Evolutionary conservation across 2,113 vertebrate genomes (phyloP), one percentile per base, ranked within the genome.

Genomic region (Saimiri boliviensis): DNA sequence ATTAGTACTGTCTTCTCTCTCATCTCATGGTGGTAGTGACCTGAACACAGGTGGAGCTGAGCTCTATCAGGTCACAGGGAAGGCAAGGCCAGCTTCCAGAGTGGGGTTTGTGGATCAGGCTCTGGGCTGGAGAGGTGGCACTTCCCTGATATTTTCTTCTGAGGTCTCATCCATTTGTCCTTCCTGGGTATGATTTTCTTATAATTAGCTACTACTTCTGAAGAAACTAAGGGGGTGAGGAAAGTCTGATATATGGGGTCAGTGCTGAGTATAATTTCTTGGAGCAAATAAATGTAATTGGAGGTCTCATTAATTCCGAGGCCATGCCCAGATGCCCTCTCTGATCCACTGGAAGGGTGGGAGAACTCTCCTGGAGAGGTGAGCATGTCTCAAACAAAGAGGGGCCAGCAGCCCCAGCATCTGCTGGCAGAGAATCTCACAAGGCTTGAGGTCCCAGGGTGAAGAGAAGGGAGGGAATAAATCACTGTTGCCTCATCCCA

Each of bases 1-100:
- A 99, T 99, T 99, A 98, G 98, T 95, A 98, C 98, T 99, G 99
- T 98, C 99, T 99, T 98, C 98, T 98, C 98, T 98, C 97, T 97
- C 98, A 94, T 98, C 98, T 98, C 97, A 70, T 49, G 82, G 94
- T 19, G 82, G 77, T 92, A 97, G 90, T 98, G 98, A 98, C 98
- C 98, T 81, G 80, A 81, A 96, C 97, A 95, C 90, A 89, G 90
- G 98, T 94, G 54, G 0, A 58, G 92, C 89, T 85, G 90, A 91
- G 97, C 97, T 97, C 94, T 76, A 30, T 96, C 90, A 84, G 97
- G 97, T 94, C 87, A 95, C 42, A 32, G 96, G 21, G 84, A 96
- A 83, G 47, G 97, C 14, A 7, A 98, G 96, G 89, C 16, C 47
- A 90, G 80, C 97, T 96, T 82, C 86, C 32, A 4, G 37, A 77